These are phyloP conservation scores for Malthinus seriepunctatus DNA, from an alignment of 2,888 invertebrate species.

Conservation along the genomic window DNA sequence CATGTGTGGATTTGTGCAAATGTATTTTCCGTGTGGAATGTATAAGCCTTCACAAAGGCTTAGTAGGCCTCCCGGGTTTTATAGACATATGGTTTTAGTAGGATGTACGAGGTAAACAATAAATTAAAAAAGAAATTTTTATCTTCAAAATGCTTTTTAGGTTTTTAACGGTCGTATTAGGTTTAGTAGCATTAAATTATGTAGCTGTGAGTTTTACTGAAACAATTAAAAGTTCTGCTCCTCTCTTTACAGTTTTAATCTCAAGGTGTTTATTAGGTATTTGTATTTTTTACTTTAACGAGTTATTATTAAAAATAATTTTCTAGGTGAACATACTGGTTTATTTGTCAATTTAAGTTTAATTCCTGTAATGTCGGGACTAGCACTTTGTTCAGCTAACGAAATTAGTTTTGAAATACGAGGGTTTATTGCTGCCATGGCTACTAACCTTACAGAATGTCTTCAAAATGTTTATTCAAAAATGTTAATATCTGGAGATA, in stretches of 20 bases:
- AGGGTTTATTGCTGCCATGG: constrained; percentile 75
- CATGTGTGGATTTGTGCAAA: constrained; percentile 72
- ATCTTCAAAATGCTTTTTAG: constrained; percentile 49
- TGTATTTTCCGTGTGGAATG: constrained; percentile 75
- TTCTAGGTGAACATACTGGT: constrained; percentile 66
- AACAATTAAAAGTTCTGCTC: constrained; percentile 80
- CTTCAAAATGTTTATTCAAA: constrained; percentile 80
- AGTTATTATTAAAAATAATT: constrained; percentile 1
- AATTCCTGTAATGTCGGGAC: constrained; percentile 76
- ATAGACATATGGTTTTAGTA: constrained; percentile 72
- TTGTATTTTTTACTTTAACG: constrained; percentile 11
- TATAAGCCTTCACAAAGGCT: constrained; percentile 64
- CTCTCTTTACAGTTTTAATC: constrained; percentile 76
- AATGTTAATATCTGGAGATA: constrained; percentile 74
- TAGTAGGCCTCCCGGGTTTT: constrained; percentile 69
- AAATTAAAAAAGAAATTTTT: constrained; percentile 1
- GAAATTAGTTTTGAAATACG: constrained; percentile 74
- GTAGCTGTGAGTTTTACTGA: constrained; percentile 82
- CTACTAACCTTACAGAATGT: constrained; percentile 80
- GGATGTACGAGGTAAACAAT: constrained; percentile 66
- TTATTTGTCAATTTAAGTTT: constrained; percentile 71
- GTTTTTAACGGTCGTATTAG: constrained; percentile 74
- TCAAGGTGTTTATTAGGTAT: constrained; percentile 66
- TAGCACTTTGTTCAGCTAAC: constrained; percentile 75
- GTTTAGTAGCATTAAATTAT: constrained; percentile 74